These are phyloP conservation scores for Pristis pectinata DNA, from an alignment of 2,797 vertebrate species.

Conservation along the genomic window DNA sequence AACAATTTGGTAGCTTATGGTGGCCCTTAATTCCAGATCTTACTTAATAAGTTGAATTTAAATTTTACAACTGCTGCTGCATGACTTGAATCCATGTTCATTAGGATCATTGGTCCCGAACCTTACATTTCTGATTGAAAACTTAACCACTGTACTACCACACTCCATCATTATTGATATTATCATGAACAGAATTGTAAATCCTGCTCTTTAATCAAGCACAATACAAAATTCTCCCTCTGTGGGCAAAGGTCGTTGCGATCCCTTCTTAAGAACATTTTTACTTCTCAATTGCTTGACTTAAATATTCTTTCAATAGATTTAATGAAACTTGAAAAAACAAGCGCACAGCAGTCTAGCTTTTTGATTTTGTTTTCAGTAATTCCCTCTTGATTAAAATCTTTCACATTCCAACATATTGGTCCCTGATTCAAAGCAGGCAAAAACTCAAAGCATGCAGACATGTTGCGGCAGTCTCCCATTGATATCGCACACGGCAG, in stretches of 20 bases:
- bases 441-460: not conserved
- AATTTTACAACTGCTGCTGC: too few relatives aligned
- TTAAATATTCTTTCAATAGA: not conserved
- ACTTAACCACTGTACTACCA: too few relatives aligned
- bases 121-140: too few relatives aligned
- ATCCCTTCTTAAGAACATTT: not conserved
- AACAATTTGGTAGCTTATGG: too few relatives aligned
- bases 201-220: not conserved
- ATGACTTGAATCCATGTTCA: too few relatives aligned
- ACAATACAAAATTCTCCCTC: not conserved
- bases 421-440: not conserved
- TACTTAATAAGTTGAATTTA: too few relatives aligned
- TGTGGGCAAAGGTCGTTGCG: not conserved
- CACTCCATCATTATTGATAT: not conserved
- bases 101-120: too few relatives aligned
- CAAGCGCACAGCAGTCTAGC: not conserved
- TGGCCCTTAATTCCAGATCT: too few relatives aligned
- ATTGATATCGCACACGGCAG: not conserved
- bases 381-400: constrained; percentile 2
- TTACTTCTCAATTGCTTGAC: constrained; percentile 6
- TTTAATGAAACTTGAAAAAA: constrained; percentile 19
- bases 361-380: not conserved
- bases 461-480: not conserved
- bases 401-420: not conserved
- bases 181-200: not conserved